Evolutionary conservation across 2,888 invertebrate species (phyloP).

Genomic region (Ichneumon xanthorius): DNA sequence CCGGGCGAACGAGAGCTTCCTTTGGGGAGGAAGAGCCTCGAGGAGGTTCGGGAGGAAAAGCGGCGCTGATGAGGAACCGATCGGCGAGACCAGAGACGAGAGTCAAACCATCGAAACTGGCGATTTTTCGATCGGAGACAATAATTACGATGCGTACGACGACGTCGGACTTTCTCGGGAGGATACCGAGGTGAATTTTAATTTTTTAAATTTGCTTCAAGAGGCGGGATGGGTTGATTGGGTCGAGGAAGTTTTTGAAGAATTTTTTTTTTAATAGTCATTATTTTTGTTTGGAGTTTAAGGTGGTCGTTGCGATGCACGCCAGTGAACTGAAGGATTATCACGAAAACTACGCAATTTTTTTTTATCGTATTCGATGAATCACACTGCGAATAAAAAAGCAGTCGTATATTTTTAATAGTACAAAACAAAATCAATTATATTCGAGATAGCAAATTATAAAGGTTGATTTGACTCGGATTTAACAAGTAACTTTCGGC

Average conservation of each 20-base stretch:
- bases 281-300: neutral
- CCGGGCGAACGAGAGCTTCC: slow-evolving; percentile 76
- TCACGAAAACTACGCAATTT: too few species aligned
- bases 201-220: slow-evolving; percentile 21
- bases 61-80: neutral
- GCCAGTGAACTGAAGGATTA: too few species aligned
- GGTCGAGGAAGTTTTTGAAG: too few species aligned
- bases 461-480: too few species aligned
- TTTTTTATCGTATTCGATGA: too few species aligned
- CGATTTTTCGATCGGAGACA: slow-evolving; percentile 42
- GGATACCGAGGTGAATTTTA: slow-evolving; percentile 48
- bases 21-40: slow-evolving; percentile 72
- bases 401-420: too few species aligned
- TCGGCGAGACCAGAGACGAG: neutral
- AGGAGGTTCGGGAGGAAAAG: slow-evolving; percentile 22
- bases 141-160: slow-evolving; percentile 68
- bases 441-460: too few species aligned
- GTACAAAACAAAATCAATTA: too few species aligned
- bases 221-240: neutral
- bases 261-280: neutral
- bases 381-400: too few species aligned
- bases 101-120: neutral
- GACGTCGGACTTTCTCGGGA: slow-evolving; percentile 64
- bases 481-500: too few species aligned
- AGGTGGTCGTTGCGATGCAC: too few species aligned